Conservation (phyloP, 2,888 invertebrate species). For the Eurytoma californica region DNA sequence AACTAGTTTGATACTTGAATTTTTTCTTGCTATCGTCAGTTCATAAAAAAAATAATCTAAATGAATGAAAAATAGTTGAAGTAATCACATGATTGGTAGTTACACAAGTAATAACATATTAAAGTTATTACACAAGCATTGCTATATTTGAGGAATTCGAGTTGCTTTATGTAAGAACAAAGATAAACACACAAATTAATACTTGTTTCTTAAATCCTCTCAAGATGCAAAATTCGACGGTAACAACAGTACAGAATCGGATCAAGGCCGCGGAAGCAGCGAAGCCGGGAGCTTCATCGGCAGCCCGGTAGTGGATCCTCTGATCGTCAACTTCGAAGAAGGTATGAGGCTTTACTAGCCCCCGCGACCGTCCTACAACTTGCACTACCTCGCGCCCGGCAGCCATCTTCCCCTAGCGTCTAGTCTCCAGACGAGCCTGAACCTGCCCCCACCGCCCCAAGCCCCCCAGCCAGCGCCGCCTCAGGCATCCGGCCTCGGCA, state of each 20-base stretch:
- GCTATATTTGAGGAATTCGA: too few species aligned
- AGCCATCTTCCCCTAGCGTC: slow-evolving; percentile 68
- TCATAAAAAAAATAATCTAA: too few species aligned
- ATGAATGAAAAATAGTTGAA: too few species aligned
- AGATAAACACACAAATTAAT: too few species aligned
- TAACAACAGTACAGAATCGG: slow-evolving; percentile 71
- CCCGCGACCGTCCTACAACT: slow-evolving; percentile 74
- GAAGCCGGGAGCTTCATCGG: slow-evolving; percentile 73
- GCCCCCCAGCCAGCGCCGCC: slow-evolving; percentile 56
- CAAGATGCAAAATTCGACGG: slow-evolving; percentile 70
- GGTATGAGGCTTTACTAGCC: slow-evolving; percentile 86
- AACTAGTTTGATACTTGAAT: too few species aligned
- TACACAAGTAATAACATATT: too few species aligned
- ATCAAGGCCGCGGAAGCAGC: slow-evolving; percentile 72
- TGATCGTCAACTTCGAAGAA: slow-evolving; percentile 88
- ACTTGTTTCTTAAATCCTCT: too few species aligned
- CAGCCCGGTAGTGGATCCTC: slow-evolving; percentile 80
- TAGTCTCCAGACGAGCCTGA: slow-evolving; percentile 71
- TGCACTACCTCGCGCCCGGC: slow-evolving; percentile 74
- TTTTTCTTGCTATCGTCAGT: too few species aligned
- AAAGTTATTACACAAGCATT: too few species aligned
- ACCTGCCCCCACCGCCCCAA: slow-evolving; percentile 61
- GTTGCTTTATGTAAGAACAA: too few species aligned
- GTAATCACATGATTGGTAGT: too few species aligned
- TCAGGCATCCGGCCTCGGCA: slow-evolving; percentile 62